Conservation (phyloP, 2,797 vertebrate species). For the Selene dorsalis region DNA sequence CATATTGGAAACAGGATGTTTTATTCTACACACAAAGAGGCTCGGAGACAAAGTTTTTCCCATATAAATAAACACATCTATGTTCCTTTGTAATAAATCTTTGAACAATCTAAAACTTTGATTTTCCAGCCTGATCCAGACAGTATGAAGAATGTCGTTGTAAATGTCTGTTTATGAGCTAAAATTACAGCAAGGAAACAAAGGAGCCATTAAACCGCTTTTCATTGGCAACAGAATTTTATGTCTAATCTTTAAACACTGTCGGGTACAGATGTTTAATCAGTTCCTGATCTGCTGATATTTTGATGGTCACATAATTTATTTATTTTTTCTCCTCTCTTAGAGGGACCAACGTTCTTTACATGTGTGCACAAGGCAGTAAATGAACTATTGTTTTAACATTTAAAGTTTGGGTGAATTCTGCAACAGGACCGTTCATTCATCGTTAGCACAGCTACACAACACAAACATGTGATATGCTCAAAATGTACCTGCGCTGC, state of each 20-base stretch:
- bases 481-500: constrained; percentile 1
- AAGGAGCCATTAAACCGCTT: constrained; percentile 27
- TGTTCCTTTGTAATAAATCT: constrained; percentile 21
- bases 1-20: constrained; percentile 50
- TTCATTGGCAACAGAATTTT: constrained; percentile 14
- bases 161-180: constrained; percentile 42
- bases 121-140: constrained; percentile 16
- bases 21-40: constrained; percentile 31
- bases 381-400: background rate
- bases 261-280: constrained; percentile 18
- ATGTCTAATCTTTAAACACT: constrained; percentile 12
- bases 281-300: background rate
- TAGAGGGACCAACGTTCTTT: background rate
- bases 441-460: background rate
- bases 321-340: background rate
- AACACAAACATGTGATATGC: background rate
- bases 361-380: background rate
- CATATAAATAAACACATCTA: constrained; percentile 36
- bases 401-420: constrained; percentile 1
- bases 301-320: constrained; percentile 1
- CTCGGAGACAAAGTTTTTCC: constrained; percentile 11
- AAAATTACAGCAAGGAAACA: constrained; percentile 32
- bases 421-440: background rate
- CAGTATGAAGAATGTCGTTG: constrained; percentile 24
- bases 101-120: constrained; percentile 21